A percentile compares a stretch with the other conserved stretches of the same genome.
These are phyloP conservation scores for Sinelater perroti DNA, from an alignment of 2,888 invertebrate species.

Conservation along the genomic window DNA sequence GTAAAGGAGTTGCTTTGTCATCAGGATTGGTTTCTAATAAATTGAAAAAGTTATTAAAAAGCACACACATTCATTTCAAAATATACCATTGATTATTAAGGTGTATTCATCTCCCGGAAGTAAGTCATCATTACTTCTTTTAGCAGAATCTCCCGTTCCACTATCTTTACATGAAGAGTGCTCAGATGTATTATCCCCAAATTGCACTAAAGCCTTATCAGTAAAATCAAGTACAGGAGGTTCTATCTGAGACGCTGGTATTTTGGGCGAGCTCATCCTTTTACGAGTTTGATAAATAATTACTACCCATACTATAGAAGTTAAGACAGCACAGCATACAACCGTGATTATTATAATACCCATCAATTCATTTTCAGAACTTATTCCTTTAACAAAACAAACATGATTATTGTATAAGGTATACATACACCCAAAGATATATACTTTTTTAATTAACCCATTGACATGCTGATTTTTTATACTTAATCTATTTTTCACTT, in stretches of 20 bases:
- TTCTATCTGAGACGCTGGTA: conserved; percentile 60
- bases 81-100: conserved; percentile 48
- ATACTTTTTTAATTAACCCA: too few relatives aligned
- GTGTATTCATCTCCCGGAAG: conserved; percentile 53
- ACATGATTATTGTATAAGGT: too few relatives aligned
- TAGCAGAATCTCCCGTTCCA: conserved; percentile 82
- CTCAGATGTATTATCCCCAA: conserved; percentile 76
- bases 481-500: too few relatives aligned
- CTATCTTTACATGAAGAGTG: conserved; percentile 82
- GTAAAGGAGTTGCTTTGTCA: conserved; percentile 39
- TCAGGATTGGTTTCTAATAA: conserved; percentile 40
- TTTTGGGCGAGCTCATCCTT: conserved; percentile 64
- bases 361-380: conserved; percentile 78
- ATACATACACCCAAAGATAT: too few relatives aligned
- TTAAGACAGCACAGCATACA: conserved; percentile 90
- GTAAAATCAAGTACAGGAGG: conserved; percentile 48
- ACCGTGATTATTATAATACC: conserved; percentile 90
- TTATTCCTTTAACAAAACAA: conserved; percentile 44
- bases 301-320: conserved; percentile 90
- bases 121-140: conserved; percentile 68
- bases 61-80: background rate
- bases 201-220: conserved; percentile 50
- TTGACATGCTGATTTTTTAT: too few relatives aligned
- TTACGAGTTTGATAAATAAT: conserved; percentile 87
- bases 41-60: conserved; percentile 6